Evolutionary conservation across 2,888 invertebrate genomes (phyloP).

Genomic region (Dryocosmus kuriphilus): DNA sequence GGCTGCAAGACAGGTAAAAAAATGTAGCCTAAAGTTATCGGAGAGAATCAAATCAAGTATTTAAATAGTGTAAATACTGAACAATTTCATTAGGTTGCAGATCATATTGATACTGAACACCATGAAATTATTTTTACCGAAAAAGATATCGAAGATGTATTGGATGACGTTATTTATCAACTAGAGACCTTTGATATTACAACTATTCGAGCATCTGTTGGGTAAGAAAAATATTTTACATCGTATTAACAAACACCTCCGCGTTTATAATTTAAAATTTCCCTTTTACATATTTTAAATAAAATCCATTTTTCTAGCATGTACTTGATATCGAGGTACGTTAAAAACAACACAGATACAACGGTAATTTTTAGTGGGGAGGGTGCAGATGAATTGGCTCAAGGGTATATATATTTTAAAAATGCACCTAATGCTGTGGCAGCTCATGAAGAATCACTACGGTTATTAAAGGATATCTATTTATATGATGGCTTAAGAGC

Average conservation of each 20-base stretch:
- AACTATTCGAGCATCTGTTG: conserved; percentile 89
- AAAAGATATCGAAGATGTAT: conserved; percentile 85
- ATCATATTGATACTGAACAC: conserved; percentile 92
- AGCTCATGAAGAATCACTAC: conserved; percentile 87
- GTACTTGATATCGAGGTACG: conserved; percentile 90
- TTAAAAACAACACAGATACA: conserved; percentile 89
- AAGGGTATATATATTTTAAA: conserved; percentile 96
- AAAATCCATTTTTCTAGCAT: conserved; percentile 79
- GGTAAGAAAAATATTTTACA: conserved; percentile 68
- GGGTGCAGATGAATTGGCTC: conserved; percentile 97
- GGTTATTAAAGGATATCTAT: conserved; percentile 87
- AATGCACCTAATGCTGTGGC: conserved; percentile 87
- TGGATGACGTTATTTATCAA: conserved; percentile 91
- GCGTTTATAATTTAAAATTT: neutral
- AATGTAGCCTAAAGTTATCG: neutral
- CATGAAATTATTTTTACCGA: conserved; percentile 93
- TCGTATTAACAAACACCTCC: neutral
- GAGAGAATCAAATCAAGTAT: neutral
- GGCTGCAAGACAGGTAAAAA: conserved; percentile 86
- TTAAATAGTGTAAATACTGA: neutral
- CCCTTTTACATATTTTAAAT: neutral
- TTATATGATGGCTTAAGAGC: conserved; percentile 90
- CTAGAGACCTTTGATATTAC: conserved; percentile 95
- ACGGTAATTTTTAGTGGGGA: conserved; percentile 95
- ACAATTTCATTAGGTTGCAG: conserved; percentile 81